Percentiles rank a stretch among this genome's conserved stretches.
Conservation (phyloP, 2,888 invertebrate species). For the Leucania comma region DNA sequence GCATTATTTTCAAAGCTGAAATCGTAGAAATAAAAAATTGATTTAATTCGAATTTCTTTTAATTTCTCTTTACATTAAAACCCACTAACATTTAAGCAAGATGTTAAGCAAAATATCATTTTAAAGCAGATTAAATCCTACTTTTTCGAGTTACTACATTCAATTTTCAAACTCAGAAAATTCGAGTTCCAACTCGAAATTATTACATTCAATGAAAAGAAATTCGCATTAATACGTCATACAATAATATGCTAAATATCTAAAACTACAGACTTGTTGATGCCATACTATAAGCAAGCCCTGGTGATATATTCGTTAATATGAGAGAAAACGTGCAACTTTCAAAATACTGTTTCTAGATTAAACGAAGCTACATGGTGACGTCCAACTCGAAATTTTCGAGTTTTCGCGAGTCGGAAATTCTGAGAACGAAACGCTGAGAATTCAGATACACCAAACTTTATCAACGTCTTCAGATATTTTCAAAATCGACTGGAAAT, state of each 20-base stretch:
- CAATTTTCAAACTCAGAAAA: conserved; percentile 34
- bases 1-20: conserved; percentile 79
- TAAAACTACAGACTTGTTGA: conserved; percentile 71
- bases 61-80: conserved; percentile 22
- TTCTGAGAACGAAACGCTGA: conserved; percentile 23
- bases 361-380: conserved; percentile 59
- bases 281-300: conserved; percentile 70
- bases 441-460: conserved; percentile 25
- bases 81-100: conserved; percentile 33
- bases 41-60: conserved; percentile 67
- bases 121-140: conserved; percentile 36
- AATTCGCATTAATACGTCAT: conserved; percentile 64
- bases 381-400: conserved; percentile 56
- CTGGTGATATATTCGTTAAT: conserved; percentile 66
- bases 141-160: conserved; percentile 44
- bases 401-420: conserved; percentile 54
- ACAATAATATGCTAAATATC: conserved; percentile 71
- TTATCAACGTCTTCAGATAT: conserved; percentile 30
- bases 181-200: conserved; percentile 25
- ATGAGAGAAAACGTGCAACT: conserved; percentile 71
- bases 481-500: conserved; percentile 48
- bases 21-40: conserved; percentile 75
- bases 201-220: conserved; percentile 52
- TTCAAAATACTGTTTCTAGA: conserved; percentile 71
- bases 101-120: conserved; percentile 20